Evolutionary conservation across 2,113 vertebrate species (phyloP).

Genomic region (Plectropomus leopardus): DNA sequence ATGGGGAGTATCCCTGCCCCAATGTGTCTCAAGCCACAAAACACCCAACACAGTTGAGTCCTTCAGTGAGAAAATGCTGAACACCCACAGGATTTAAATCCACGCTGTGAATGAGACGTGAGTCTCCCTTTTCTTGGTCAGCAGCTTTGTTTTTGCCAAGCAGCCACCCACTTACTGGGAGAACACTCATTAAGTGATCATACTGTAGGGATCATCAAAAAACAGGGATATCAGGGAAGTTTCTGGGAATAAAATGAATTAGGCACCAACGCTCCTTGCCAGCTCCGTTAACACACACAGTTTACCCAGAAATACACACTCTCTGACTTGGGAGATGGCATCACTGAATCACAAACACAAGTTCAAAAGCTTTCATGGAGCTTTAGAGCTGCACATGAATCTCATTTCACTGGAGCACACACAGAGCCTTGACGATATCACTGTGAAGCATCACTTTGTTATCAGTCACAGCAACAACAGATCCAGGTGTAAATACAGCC

Average conservation of each 20-base stretch:
- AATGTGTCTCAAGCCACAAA: background rate
- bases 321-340: background rate
- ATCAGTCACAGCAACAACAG: background rate
- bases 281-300: conserved; percentile 36
- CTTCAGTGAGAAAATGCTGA: conserved; percentile 44
- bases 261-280: conserved; percentile 11
- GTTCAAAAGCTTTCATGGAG: conserved; percentile 21
- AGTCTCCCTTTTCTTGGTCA: conserved; percentile 66
- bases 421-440: background rate
- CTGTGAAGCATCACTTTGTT: background rate
- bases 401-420: conserved; percentile 8
- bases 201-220: conserved; percentile 67
- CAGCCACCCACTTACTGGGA: conserved; percentile 70
- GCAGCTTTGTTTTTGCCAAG: conserved; percentile 74
- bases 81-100: conserved; percentile 47
- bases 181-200: conserved; percentile 67
- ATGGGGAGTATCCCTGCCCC: too few relatives aligned
- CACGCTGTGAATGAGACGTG: conserved; percentile 41
- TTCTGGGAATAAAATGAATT: conserved; percentile 58
- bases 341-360: conserved; percentile 14
- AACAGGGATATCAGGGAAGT: conserved; percentile 34
- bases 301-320: conserved; percentile 36
- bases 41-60: conserved; percentile 9
- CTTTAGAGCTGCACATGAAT: background rate
- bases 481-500: background rate